These are phyloP conservation scores for Charaxes varanes DNA, from an alignment of 1,140 invertebrate species.

Conservation along the genomic window DNA sequence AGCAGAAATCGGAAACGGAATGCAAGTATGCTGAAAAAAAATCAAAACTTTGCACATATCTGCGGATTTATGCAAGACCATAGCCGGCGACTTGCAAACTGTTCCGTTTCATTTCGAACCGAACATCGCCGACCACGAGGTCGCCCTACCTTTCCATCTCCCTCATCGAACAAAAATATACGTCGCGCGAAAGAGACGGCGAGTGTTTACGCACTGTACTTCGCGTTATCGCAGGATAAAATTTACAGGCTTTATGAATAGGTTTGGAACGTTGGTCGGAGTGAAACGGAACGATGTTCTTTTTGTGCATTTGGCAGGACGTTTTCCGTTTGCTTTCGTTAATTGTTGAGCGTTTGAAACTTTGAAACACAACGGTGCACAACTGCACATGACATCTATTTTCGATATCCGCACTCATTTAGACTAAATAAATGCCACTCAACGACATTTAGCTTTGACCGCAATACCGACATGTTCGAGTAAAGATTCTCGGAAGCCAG, in stretches of 20 bases:
- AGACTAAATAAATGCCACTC: slow-evolving; percentile 10
- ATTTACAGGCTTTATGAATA: slow-evolving; percentile 63
- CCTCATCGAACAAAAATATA: slow-evolving; percentile 39
- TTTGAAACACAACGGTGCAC: too few relatives aligned
- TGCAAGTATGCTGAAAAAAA: too few relatives aligned
- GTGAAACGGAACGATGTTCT: slow-evolving; percentile 54
- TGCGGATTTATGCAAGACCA: too few relatives aligned
- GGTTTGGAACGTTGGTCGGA: slow-evolving; percentile 54
- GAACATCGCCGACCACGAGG: slow-evolving; percentile 64
- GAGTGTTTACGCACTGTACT: slow-evolving; percentile 32
- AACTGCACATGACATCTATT: slow-evolving; percentile 55
- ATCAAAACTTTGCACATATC: too few relatives aligned
- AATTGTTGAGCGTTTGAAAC: slow-evolving; percentile 36
- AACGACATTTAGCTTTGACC: slow-evolving; percentile 2
- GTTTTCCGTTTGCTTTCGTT: slow-evolving; percentile 45
- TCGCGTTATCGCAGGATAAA: slow-evolving; percentile 66
- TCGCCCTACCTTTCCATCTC: slow-evolving; percentile 63
- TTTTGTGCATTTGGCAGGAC: slow-evolving; percentile 60
- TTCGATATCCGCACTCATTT: slow-evolving; percentile 16
- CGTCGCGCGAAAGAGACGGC: slow-evolving; percentile 40
- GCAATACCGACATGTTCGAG: neutral
- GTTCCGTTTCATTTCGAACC: slow-evolving; percentile 55
- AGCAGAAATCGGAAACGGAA: slow-evolving; percentile 53
- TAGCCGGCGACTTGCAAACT: slow-evolving; percentile 71
- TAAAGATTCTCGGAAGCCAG: slow-evolving; percentile 37